Percentiles rank a stretch among this genome's conserved stretches.
These are phyloP conservation scores for Esox lucius DNA, from an alignment of 2,797 vertebrate genomes.

Conservation along the genomic window DNA sequence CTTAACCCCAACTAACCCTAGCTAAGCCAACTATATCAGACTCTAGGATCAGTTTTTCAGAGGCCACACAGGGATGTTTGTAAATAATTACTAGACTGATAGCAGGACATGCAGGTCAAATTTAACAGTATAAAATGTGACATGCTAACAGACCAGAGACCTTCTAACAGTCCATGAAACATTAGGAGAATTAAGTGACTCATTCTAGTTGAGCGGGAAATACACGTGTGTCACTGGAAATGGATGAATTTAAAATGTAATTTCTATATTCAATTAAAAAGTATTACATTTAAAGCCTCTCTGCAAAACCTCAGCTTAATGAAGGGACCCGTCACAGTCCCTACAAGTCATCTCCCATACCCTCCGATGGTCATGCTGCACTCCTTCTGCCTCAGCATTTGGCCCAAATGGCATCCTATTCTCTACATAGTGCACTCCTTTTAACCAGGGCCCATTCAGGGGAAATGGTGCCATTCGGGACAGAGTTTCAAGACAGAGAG, in stretches of 20 bases:
- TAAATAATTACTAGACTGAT: too few species aligned
- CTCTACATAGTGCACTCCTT: background rate
- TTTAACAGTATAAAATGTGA: background rate
- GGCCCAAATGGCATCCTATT: background rate
- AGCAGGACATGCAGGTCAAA: too few species aligned
- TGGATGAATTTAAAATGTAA: background rate
- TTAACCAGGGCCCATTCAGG: background rate
- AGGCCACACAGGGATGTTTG: background rate
- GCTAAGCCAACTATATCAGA: conserved; percentile 11
- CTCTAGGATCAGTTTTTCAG: background rate
- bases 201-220: background rate
- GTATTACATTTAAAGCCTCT: background rate
- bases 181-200: background rate
- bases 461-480: background rate
- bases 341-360: too few species aligned
- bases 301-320: background rate
- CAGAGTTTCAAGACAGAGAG: background rate
- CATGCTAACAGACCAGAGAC: too few species aligned
- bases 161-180: background rate
- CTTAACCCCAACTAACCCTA: conserved; percentile 2
- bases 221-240: conserved; percentile 4
- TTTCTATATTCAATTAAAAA: conserved; percentile 5
- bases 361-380: too few species aligned
- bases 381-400: background rate
- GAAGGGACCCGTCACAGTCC: background rate